phyloP scores from a whole-genome alignment of 2,888 invertebrate species.

The Spatulosminthurus flaviceps region DNA sequence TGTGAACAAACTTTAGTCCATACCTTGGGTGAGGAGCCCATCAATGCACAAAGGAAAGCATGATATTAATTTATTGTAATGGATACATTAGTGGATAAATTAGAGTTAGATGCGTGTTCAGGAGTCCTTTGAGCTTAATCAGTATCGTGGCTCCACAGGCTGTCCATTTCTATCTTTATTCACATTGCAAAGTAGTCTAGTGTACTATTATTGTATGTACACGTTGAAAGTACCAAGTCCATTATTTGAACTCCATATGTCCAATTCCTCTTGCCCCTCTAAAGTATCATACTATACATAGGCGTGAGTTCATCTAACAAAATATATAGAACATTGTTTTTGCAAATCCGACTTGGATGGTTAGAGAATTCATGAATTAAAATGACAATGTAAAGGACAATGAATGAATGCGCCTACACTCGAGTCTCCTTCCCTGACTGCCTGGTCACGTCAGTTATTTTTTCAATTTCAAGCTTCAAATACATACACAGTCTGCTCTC shows the following conservation, averaged over 20 bases:
- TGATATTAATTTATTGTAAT: constrained; percentile 18
- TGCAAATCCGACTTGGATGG: neutral
- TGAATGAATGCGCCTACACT: constrained; percentile 4
- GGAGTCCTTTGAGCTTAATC: neutral
- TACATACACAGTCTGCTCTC: neutral
- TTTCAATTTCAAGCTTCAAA: neutral
- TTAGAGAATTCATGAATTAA: constrained; percentile 14
- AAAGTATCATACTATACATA: no score
- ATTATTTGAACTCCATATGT: no score
- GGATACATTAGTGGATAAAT: constrained; percentile 12
- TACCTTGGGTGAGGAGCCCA: neutral
- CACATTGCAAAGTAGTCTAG: no score
- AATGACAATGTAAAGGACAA: constrained; percentile 9
- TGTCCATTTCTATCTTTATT: neutral
- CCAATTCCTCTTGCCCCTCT: no score
- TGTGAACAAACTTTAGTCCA: neutral
- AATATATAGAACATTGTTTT: neutral
- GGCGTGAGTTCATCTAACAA: no score
- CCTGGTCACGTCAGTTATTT: neutral
- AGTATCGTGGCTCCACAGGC: constrained; percentile 12
- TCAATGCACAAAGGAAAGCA: neutral
- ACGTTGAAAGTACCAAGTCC: no score
- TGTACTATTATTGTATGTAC: no score
- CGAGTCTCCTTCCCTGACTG: no score
- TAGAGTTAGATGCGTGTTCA: neutral